Evolutionary conservation across 2,797 vertebrate genomes (phyloP).

Genomic region (Epinephelus awoara): DNA sequence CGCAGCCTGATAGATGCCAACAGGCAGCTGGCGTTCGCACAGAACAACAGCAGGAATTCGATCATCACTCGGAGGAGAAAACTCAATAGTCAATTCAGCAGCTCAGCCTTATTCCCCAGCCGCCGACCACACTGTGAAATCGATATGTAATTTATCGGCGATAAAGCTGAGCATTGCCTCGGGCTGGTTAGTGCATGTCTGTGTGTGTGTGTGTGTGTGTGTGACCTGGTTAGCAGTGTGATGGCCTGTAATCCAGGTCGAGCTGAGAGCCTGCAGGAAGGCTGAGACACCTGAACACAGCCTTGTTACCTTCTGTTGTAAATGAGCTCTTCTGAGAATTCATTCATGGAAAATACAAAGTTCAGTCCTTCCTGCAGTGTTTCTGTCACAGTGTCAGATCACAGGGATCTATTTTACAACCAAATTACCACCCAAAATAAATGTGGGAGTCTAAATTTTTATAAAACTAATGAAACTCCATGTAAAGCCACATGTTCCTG

Average conservation of each 20-base stretch:
- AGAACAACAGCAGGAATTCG: slow-evolving; percentile 49
- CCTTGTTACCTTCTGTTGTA: background rate
- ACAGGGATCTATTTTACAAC: background rate
- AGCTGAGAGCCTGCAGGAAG: background rate
- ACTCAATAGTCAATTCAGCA: slow-evolving; percentile 68
- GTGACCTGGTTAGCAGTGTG: slow-evolving; percentile 42
- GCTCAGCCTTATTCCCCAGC: slow-evolving; percentile 48
- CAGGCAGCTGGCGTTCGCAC: slow-evolving; percentile 11
- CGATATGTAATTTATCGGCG: slow-evolving; percentile 77
- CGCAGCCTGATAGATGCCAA: slow-evolving; percentile 2
- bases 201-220: slow-evolving; percentile 22
- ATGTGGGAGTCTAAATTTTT: background rate
- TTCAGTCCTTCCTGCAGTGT: background rate
- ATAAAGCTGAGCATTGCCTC: slow-evolving; percentile 65
- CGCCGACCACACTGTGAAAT: slow-evolving; percentile 40
- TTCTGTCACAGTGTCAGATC: background rate
- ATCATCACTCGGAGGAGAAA: slow-evolving; percentile 65
- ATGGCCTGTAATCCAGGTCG: slow-evolving; percentile 22
- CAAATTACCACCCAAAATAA: no score
- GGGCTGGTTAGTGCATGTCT: slow-evolving; percentile 48
- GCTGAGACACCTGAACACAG: background rate
- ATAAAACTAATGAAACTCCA: no score
- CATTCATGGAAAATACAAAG: background rate
- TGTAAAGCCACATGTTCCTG: no score
- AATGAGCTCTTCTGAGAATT: background rate